Base-by-base conservation (phyloP, 2,888 invertebrate genomes). In the Phyllotreta striolata region DNA sequence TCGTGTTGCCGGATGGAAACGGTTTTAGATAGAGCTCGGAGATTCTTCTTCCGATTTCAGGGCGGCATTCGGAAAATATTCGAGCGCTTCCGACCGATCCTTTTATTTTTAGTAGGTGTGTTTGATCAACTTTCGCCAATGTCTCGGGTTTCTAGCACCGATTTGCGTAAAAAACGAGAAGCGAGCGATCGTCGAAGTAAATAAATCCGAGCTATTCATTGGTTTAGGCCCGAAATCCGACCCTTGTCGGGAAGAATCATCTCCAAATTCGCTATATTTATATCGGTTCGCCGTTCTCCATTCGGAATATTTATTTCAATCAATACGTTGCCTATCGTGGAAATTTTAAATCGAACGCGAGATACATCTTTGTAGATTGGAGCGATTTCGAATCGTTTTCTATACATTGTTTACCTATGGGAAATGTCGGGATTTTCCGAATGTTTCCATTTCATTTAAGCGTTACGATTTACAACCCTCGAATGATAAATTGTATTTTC, bases 201-300 rank as follows among this genome's bases (percentile, higher is more conserved):
- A 24, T 24, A 24, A 24, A 24, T 24, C 4, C 24, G 24, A 24
- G 24, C 24, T 24, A 24, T 24, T 10, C 10, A 10, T 44, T 13
- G 10, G 44, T 44, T 12, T 47, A 14, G 14, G 14, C 9, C 47
- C 24, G 24, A 47, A 35, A 49, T n/a, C 34, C 49, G 49, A 37
- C 12, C 49, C 49, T 8, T 9, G 49, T 47, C 34, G 1, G 7
- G 47, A 34, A 49, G 49, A 37, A 49, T 49, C 49, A 35, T 49
- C 37, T 35, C 49, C 55, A 43, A 55, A 55, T 55, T 44, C 55
- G 10, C 44, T 35, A 55, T 55, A 55, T 55, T 55, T 55, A 55
- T 55, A 55, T 35, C 35, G 55, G 55, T 55, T 43, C 55, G 44
- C 44, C 44, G 9, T 35, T 9, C 49, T 49, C 49, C 37, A 24